Evolutionary conservation across 2,797 vertebrate species (phyloP), one percentile per base, ranked within the genome.

Genomic region (Galago senegalensis): DNA sequence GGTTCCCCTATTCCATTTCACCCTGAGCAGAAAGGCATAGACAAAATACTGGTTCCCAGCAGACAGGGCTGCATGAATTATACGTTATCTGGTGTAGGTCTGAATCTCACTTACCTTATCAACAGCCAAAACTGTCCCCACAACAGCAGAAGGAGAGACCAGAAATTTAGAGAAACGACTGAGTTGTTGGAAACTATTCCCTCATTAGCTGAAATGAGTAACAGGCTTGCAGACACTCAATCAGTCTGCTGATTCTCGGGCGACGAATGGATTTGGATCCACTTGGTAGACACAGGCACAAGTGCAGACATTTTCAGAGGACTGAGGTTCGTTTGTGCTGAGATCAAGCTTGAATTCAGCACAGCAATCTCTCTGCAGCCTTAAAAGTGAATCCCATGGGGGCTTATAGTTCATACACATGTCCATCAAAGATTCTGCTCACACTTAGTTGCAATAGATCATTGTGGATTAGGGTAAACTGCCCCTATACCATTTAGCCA

Each of bases 11-110:
- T 25, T 70, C 49, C 40, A 46, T 69, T 96, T 96, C 70, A 89
- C 65, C 14, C 5, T 40, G n/a, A 94, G 80, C 53, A 70, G 87
- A 89, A 97, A 96, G 29, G 9, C 43, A 65, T 95, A 97, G 80
- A 17, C 6, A 49, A 76, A 76, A 90, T 34, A 3, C 43, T 87
- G 69, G 34, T 14, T 96, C 13, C 21, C 92, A 76, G 84, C 49
- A 93, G 14, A 17, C 93, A 65, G 17, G 25, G 80, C 37, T 89
- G 31, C 4, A 63, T 14, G 0, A 1, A 61, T 97, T 90, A 9
- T 6, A 11, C 67, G 9, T 53, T 56, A 12, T 92, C 90, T 60
- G 25, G 65, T 9, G 3, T 65, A 82, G 80, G 81, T 46, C 83
- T 88, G 65, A 79, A 93, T 93, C 90, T 69, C 73, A 49, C 18